Evolutionary conservation across 92 coral and sea anemone genomes (phyloP), one percentile per base, ranked within the genome.

Genomic region (Epizoanthus scotinus): DNA sequence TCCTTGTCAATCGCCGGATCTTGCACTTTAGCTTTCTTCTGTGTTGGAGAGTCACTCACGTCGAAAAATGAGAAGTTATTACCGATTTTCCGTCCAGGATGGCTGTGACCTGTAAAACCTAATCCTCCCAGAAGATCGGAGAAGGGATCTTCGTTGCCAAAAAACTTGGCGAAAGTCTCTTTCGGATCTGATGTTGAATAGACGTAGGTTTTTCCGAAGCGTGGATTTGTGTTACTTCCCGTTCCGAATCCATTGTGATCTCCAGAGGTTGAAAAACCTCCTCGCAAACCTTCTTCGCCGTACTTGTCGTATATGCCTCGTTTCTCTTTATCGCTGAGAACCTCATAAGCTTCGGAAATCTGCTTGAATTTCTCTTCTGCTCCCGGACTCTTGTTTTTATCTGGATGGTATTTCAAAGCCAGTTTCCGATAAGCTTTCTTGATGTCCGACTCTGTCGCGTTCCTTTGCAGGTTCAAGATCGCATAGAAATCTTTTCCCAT

Each of bases 311-410:
- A 95, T 44, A 93, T 79, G 49, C 69, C 87, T 85, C 90, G 86
- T 78, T 95, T 95, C 25, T 91, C 87, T 55, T 86, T 85, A 63
- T 95, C 92, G 71, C 97, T 95, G 67, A 95, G 94, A 31, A 95
- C 93, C 77, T 95, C 99, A 63, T 91, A 95, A 6, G 99, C 99
- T 82, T 93, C 98, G 31, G 99, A 94, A 53, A 95, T 93, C 72
- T 95, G 98, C 79, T 95, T 95, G 84, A 95, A 95, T 78, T 89
- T 95, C 34, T 95, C 99, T 60, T 89, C 98, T 7, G 99, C 99
- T 85, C 83, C 94, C 17, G 95, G 94, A 25, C 73, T 87, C 82
- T 93, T 95, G 91, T 95, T 95, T 63, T 95, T 95, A 58, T 95
- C 99, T 0, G 99, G 99, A 64, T 95, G 99, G 86, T 83, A 95